These are phyloP conservation scores for Desmodus rotundus DNA, from an alignment of 2,113 vertebrate species.

Conservation along the genomic window DNA sequence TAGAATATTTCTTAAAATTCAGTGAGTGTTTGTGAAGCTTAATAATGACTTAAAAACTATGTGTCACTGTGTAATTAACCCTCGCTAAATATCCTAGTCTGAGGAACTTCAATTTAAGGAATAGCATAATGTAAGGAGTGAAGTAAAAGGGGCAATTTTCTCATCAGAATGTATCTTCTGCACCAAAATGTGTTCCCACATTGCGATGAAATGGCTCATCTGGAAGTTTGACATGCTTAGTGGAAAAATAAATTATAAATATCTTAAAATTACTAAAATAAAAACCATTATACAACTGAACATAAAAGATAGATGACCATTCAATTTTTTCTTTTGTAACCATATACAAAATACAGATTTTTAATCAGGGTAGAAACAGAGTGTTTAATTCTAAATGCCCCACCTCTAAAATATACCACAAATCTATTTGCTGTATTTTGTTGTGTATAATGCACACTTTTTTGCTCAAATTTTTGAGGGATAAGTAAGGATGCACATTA, in stretches of 20 bases:
- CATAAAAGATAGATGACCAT: background rate
- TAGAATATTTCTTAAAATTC: background rate
- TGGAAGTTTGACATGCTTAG: background rate
- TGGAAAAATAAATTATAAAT: background rate
- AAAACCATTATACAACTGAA: background rate
- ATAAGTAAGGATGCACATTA: too few species aligned
- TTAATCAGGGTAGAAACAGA: background rate
- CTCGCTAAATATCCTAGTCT: background rate
- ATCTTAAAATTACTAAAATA: background rate
- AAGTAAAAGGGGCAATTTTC: background rate
- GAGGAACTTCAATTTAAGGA: background rate
- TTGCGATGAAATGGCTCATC: background rate
- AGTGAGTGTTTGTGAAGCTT: background rate
- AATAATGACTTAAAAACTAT: slow-evolving; percentile 26
- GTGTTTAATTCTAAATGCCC: background rate
- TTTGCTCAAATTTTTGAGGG: too few species aligned
- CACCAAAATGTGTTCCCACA: background rate
- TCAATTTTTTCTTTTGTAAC: background rate
- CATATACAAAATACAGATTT: background rate
- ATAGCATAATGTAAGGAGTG: background rate
- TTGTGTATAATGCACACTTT: too few species aligned
- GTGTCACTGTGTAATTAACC: slow-evolving; percentile 46
- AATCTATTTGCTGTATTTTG: background rate
- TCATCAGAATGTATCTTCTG: background rate
- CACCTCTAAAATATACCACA: background rate